These are phyloP conservation scores for Cryptocephalus primarius DNA, from an alignment of 2,888 invertebrate species.

Conservation along the genomic window DNA sequence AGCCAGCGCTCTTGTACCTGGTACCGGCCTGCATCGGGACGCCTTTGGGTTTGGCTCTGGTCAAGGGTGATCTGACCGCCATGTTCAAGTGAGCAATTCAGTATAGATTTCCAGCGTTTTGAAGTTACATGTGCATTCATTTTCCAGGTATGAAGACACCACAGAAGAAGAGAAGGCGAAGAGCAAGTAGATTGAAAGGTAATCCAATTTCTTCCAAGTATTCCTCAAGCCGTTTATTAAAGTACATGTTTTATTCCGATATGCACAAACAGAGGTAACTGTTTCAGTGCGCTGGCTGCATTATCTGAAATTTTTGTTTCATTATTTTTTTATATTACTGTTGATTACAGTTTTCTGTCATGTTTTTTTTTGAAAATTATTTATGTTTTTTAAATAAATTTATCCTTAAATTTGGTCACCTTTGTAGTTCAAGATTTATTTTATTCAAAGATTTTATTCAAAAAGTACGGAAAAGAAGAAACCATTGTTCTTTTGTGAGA, in stretches of 20 bases:
- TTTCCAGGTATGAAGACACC: neutral
- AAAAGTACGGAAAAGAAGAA: too few species aligned
- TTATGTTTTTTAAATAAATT: conserved; percentile 1
- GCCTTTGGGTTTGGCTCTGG: conserved; percentile 75
- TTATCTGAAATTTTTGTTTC: too few species aligned
- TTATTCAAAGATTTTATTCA: too few species aligned
- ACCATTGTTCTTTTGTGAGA: too few species aligned
- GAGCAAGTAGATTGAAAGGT: neutral
- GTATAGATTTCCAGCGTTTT: neutral
- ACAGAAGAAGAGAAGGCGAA: neutral
- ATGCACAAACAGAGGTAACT: too few species aligned
- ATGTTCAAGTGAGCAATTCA: conserved; percentile 70
- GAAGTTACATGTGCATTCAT: neutral
- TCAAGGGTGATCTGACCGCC: conserved; percentile 82
- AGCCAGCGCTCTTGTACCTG: conserved; percentile 93
- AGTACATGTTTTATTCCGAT: too few species aligned
- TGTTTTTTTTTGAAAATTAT: neutral
- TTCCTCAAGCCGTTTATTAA: too few species aligned
- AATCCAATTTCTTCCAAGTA: too few species aligned
- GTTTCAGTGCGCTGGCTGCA: too few species aligned
- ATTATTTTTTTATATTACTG: too few species aligned
- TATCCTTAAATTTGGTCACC: conserved; percentile 1
- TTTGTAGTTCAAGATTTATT: neutral
- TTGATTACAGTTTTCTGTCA: too few species aligned
- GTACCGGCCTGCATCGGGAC: conserved; percentile 93